These are phyloP conservation scores for Tinea trinotella DNA, from an alignment of 2,888 invertebrate species.

Conservation along the genomic window DNA sequence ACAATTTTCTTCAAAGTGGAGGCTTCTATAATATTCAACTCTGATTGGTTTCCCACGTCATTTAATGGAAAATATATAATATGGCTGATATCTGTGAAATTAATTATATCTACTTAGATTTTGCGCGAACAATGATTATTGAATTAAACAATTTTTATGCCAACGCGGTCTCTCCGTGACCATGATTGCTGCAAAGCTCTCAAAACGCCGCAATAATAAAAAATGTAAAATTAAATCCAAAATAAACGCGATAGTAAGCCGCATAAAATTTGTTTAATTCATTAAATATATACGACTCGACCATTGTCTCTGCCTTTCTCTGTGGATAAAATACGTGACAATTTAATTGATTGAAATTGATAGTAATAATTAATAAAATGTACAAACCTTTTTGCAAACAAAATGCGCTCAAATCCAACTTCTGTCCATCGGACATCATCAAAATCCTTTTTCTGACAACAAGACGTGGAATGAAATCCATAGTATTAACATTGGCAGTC, in stretches of 20 bases:
- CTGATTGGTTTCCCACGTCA: conserved; percentile 37
- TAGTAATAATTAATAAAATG: no score
- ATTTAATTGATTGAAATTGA: no score
- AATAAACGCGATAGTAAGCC: no score
- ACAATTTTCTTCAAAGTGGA: conserved; percentile 34
- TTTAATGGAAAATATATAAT: conserved; percentile 54
- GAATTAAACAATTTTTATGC: no score
- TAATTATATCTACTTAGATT: conserved; percentile 16
- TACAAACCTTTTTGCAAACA: conserved; percentile 41
- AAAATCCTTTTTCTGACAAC: conserved; percentile 33
- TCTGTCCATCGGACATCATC: conserved; percentile 28
- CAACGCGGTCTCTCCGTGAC: no score
- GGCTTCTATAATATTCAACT: conserved; percentile 36
- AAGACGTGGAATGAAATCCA: conserved; percentile 43
- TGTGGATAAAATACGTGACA: no score
- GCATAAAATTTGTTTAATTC: no score
- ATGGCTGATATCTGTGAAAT: conserved; percentile 48
- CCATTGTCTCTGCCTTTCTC: no score
- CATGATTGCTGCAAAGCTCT: no score
- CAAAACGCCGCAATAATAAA: no score
- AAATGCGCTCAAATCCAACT: conserved; percentile 40
- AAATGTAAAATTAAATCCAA: no score
- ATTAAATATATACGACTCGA: conserved; percentile 4
- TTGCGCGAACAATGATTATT: no score
- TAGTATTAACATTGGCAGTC: conserved; percentile 20